phyloP scores from a whole-genome alignment of 1,140 invertebrate species.

The Eufriesea mexicana region DNA sequence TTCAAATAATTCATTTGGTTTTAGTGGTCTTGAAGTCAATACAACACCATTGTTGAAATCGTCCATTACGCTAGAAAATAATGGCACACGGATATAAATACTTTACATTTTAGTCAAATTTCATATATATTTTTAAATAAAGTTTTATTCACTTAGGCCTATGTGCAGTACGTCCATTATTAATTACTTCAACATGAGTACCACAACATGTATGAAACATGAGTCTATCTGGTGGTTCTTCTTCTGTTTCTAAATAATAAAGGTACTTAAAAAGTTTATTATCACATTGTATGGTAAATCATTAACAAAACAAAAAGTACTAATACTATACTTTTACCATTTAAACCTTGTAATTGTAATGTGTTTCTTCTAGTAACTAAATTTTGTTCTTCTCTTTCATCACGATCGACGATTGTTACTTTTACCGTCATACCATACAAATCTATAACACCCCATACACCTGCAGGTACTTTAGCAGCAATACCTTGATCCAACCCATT shows the following conservation, averaged over 20 bases:
- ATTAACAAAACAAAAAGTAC: background rate
- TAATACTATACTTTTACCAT: constrained; percentile 66
- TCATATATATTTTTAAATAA: background rate
- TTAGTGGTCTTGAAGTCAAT: constrained; percentile 91
- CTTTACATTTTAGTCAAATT: background rate
- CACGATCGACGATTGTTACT: constrained; percentile 91
- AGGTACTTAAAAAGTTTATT: background rate
- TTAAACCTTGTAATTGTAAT: constrained; percentile 80
- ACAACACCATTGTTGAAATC: constrained; percentile 99
- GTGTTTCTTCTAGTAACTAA: constrained; percentile 87
- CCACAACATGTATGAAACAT: constrained; percentile 95
- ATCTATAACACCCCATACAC: constrained; percentile 96
- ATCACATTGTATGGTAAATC: background rate
- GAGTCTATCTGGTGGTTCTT: constrained; percentile 85
- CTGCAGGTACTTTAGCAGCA: constrained; percentile 90
- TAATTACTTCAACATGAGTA: constrained; percentile 94
- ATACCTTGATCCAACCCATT: constrained; percentile 96
- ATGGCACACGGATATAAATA: constrained; percentile 19
- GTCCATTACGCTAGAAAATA: constrained; percentile 89
- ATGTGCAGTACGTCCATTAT: constrained; percentile 93
- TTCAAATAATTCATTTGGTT: constrained; percentile 95
- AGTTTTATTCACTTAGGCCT: constrained; percentile 89
- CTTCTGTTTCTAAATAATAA: constrained; percentile 76
- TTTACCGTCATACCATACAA: constrained; percentile 98
- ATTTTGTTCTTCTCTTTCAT: constrained; percentile 91